Evolutionary conservation across 2,797 vertebrate species (phyloP).

Genomic region (Lacerta viridis): DNA sequence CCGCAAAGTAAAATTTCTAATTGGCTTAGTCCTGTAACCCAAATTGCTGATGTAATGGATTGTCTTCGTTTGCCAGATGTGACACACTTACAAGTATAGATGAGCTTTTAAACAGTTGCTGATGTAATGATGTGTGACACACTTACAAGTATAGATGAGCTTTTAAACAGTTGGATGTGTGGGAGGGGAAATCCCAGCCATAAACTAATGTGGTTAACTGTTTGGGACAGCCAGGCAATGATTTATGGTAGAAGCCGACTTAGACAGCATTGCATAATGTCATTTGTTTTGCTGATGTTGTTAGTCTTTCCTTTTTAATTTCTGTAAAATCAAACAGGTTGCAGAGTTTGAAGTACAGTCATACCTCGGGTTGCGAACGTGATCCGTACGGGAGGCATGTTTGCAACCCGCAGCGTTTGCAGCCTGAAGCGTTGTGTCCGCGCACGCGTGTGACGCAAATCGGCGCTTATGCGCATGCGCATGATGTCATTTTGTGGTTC

Average conservation of each 20-base stretch:
- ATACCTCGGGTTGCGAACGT: too few relatives aligned
- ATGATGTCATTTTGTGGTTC: too few relatives aligned
- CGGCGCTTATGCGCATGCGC: too few relatives aligned
- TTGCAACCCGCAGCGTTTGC: too few relatives aligned
- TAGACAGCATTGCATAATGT: background rate
- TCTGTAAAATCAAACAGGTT: background rate
- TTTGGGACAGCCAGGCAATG: background rate
- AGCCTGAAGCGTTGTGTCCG: too few relatives aligned
- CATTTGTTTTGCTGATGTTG: background rate
- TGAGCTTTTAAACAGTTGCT: conserved; percentile 41
- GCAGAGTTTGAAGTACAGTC: background rate
- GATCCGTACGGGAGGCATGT: too few relatives aligned
- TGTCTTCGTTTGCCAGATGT: background rate
- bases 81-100: conserved; percentile 34
- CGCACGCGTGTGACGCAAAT: too few relatives aligned
- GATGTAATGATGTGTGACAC: conserved; percentile 21
- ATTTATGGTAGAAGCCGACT: conserved; percentile 23
- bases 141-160: conserved; percentile 35
- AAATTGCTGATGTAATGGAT: conserved; percentile 34
- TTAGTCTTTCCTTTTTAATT: background rate
- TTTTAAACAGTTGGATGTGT: conserved; percentile 40
- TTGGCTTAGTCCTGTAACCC: conserved; percentile 4
- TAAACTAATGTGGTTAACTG: conserved; percentile 26
- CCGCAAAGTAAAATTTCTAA: conserved; percentile 7
- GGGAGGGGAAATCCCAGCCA: conserved; percentile 5